Conservation (phyloP, 64 coral and sea anemone species). For the Platygyra sinensis region DNA sequence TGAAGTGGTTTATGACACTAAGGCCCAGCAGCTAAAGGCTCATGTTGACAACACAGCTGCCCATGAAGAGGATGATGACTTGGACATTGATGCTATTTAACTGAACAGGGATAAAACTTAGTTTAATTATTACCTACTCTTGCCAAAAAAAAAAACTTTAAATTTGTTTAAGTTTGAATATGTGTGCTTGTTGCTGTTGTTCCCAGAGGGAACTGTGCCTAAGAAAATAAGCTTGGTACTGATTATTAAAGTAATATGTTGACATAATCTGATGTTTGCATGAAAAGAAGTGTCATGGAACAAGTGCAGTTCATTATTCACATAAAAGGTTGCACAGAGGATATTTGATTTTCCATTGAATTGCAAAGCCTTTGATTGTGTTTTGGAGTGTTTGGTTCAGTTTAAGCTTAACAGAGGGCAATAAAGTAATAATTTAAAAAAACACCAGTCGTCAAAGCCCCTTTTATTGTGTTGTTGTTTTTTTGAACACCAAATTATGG, state of each 20-base stretch:
- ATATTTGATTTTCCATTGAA: neutral
- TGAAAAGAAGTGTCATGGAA: neutral
- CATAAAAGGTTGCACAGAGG: neutral
- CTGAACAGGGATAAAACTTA: neutral
- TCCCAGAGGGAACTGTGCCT: neutral
- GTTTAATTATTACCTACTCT: neutral
- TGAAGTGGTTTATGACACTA: constrained; percentile 88
- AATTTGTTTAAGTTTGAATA: neutral
- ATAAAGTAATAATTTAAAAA: neutral
- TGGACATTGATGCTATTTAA: constrained; percentile 98
- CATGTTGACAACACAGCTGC: constrained; percentile 31
- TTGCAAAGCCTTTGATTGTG: neutral
- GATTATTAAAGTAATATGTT: neutral
- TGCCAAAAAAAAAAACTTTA: neutral
- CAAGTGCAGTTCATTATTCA: neutral
- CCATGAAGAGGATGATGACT: constrained; percentile 68
- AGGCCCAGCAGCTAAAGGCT: constrained; percentile 71
- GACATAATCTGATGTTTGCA: neutral
- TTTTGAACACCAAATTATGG: too few species aligned
- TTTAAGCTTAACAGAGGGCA: too few species aligned
- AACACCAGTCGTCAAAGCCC: neutral
- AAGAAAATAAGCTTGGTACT: neutral
- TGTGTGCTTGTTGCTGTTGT: neutral
- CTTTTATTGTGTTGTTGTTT: too few species aligned
- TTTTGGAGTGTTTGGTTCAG: neutral